A percentile compares a stretch with the other conserved stretches of the same genome.
Evolutionary conservation across 2,888 invertebrate species (phyloP).

Genomic region (Acronicta leporina): DNA sequence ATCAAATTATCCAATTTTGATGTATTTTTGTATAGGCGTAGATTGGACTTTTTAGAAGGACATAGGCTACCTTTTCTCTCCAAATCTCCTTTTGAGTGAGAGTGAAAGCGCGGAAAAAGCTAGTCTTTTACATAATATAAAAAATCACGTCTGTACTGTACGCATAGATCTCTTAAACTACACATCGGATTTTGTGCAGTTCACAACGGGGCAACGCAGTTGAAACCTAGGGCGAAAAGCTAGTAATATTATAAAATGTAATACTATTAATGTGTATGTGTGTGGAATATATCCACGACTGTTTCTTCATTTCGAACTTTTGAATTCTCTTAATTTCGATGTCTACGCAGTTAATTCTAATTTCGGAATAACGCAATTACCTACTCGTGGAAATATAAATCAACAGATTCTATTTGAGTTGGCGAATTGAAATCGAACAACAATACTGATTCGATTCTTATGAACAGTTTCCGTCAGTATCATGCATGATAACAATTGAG

Average conservation of each 20-base stretch:
- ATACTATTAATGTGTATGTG: conserved; percentile 6
- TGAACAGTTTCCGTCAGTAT: conserved; percentile 23
- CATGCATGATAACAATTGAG: conserved; percentile 23
- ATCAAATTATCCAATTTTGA: no score
- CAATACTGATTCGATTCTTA: conserved; percentile 13
- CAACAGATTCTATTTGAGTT: conserved; percentile 37
- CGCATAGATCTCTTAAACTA: no score
- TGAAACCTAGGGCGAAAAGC: no score
- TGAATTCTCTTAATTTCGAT: conserved; percentile 25
- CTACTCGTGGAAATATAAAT: conserved; percentile 44
- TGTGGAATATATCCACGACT: conserved; percentile 18
- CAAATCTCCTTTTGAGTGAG: no score
- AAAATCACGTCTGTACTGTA: no score
- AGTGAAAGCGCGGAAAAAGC: no score
- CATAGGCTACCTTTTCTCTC: no score
- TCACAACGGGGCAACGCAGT: no score
- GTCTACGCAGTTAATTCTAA: conserved; percentile 42
- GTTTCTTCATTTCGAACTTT: conserved; percentile 5
- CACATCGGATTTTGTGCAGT: no score
- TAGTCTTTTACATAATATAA: no score
- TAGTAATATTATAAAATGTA: conserved; percentile 6
- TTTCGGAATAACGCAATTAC: conserved; percentile 46
- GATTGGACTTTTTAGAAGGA: no score
- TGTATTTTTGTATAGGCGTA: no score
- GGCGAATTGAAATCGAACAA: conserved; percentile 32